phyloP scores from a whole-genome alignment of 2,888 invertebrate species.

The Microdon myrmicae region DNA sequence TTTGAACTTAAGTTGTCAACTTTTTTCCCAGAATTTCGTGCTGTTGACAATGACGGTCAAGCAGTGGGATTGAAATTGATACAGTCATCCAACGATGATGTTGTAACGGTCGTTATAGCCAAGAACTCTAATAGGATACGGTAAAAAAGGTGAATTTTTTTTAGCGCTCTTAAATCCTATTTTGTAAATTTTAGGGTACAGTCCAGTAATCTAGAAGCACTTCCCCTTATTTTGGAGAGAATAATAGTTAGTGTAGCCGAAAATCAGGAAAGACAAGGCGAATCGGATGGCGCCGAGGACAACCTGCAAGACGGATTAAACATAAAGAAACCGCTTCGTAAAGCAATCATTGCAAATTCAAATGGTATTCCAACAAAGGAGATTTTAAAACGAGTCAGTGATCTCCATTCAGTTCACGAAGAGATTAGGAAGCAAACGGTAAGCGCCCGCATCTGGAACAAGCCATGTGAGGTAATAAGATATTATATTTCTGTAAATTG shows the following conservation, averaged over 20 bases:
- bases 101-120: slow-evolving; percentile 65
- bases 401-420: slow-evolving; percentile 62
- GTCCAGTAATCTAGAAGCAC: slow-evolving; percentile 63
- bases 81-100: slow-evolving; percentile 57
- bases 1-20: slow-evolving; percentile 58
- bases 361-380: slow-evolving; percentile 58
- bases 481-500: slow-evolving; percentile 5
- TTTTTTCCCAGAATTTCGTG: slow-evolving; percentile 62
- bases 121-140: slow-evolving; percentile 65
- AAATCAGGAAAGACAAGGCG: slow-evolving; percentile 39
- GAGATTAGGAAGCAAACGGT: slow-evolving; percentile 63
- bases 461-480: not conserved
- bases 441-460: not conserved
- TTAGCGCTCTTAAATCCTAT: slow-evolving; percentile 9
- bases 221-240: slow-evolving; percentile 62
- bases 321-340: slow-evolving; percentile 45
- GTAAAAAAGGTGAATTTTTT: slow-evolving; percentile 52
- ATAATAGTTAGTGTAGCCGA: slow-evolving; percentile 56
- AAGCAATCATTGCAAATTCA: slow-evolving; percentile 58
- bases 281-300: slow-evolving; percentile 53
- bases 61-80: slow-evolving; percentile 61
- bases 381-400: slow-evolving; percentile 61
- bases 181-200: slow-evolving; percentile 63
- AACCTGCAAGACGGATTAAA: slow-evolving; percentile 46
- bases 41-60: slow-evolving; percentile 58